Evolutionary conservation across 2,888 invertebrate genomes (phyloP), one percentile per base, ranked within the genome.

Genomic region (Limnephilus lunatus): DNA sequence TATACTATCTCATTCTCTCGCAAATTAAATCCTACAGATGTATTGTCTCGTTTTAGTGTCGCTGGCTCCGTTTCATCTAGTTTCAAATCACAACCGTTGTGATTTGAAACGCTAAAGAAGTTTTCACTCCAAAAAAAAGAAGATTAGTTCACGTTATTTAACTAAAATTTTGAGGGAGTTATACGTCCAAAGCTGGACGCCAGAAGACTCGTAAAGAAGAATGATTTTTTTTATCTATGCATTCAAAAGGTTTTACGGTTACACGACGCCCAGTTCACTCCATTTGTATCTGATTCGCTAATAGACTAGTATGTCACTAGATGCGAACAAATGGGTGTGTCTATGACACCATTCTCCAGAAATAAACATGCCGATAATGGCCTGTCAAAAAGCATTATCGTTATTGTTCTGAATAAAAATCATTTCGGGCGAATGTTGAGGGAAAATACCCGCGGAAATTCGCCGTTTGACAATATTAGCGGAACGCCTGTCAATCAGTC

Each of bases 351-450:
- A 89, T 89, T 89, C 25, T 44, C 91, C 86, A 86, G 44, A 86
- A 91, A 91, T 91, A 91, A 91, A 91, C 91, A 86, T 2, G 80
- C 68, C 91, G 86, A 85, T 91, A 91, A 91, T 91, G 86, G 86
- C 91, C 86, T 91, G 91, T 86, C 86, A 91, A 30, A 91, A 86
- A 39, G 31, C 48, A 86, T 91, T 91, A 86, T 86, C 91, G 80
- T 68, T 86, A 89, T 89, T 89, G 80, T 87, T 31, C 53, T 25
- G 88, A 80, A 89, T 89, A 89, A 89, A 89, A 81, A 89, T 89
- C 88, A 80, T 88, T 88, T 68, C 68, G 39, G 44, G 80, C 12
- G 68, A 88, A 88, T 81, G 81, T 80, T 89, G n/a, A 80, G 88
- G 32, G 32, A 81, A 44, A 68, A 68, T 68, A 68, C 68, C n/a